Evolutionary conservation across 2,888 invertebrate species (phyloP).

Genomic region (Patella pellucida): DNA sequence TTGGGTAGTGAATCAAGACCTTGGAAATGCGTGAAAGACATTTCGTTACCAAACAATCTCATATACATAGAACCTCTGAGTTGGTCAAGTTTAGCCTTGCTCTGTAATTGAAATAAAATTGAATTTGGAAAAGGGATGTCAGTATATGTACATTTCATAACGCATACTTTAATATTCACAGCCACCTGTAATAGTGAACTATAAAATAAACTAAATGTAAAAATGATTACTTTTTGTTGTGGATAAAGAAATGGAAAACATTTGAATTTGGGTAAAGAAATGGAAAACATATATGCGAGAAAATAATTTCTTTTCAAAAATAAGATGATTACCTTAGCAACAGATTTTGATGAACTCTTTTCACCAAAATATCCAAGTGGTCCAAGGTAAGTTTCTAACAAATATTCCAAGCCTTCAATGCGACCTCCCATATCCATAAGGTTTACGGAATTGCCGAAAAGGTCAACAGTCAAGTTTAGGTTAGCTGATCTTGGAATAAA

Average conservation of each 20-base stretch:
- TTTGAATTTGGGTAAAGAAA: neutral
- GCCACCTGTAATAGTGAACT: too few species aligned
- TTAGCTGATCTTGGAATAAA: conserved; percentile 68
- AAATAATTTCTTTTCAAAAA: too few species aligned
- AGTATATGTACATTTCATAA: too few species aligned
- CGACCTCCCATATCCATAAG: conserved; percentile 85
- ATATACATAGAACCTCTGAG: conserved; percentile 77
- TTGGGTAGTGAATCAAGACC: conserved; percentile 46
- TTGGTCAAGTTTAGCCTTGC: conserved; percentile 38
- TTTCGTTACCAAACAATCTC: conserved; percentile 92
- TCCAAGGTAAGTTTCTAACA: conserved; percentile 87
- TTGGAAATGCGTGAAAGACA: conserved; percentile 71
- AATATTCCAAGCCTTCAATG: conserved; percentile 87
- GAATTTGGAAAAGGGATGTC: neutral
- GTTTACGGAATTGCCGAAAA: conserved; percentile 87
- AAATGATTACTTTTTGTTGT: neutral
- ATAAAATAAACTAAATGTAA: too few species aligned
- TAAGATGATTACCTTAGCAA: conserved; percentile 43
- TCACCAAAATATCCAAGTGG: conserved; percentile 75
- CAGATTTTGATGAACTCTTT: conserved; percentile 33
- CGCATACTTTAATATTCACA: too few species aligned
- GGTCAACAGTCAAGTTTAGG: conserved; percentile 69
- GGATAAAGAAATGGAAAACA: neutral
- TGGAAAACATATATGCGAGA: too few species aligned
- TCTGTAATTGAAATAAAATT: conserved; percentile 9